Evolutionary conservation across 2,797 vertebrate species (phyloP).

Genomic region (Ciconia nigra): DNA sequence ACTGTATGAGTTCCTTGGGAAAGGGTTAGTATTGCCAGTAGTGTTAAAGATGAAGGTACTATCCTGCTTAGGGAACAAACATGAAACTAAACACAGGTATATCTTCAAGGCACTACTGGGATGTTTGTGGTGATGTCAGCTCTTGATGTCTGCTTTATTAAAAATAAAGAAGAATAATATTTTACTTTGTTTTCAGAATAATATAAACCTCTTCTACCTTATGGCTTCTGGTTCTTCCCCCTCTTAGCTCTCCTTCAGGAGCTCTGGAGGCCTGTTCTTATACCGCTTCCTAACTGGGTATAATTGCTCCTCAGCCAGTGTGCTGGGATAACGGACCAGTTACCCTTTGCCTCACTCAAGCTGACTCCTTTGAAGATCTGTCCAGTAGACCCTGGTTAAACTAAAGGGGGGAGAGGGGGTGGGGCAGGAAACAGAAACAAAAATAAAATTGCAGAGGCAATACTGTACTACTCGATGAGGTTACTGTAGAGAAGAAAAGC

Average conservation of each 20-base stretch:
- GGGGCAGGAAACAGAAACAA: neutral
- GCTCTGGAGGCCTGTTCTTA: neutral
- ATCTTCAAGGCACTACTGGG: neutral
- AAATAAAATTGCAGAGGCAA: neutral
- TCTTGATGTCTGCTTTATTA: neutral
- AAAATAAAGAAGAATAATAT: neutral
- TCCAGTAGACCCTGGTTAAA: neutral
- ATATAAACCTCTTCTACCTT: neutral
- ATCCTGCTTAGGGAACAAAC: neutral
- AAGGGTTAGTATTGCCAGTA: neutral
- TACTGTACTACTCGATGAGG: neutral
- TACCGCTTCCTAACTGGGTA: neutral
- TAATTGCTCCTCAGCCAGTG: neutral
- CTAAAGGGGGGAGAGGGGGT: rapidly evolving
- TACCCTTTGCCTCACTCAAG: neutral
- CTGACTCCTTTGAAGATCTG: neutral
- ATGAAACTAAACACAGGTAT: neutral
- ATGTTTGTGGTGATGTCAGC: neutral
- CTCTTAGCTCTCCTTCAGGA: neutral
- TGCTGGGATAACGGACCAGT: neutral
- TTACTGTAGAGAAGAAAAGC: neutral
- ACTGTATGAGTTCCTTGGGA: neutral
- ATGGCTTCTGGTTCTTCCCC: neutral
- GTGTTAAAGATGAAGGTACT: neutral
- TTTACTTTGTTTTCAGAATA: neutral